Conservation (phyloP, 2,797 vertebrate species). For the Aldrovandia affinis region DNA sequence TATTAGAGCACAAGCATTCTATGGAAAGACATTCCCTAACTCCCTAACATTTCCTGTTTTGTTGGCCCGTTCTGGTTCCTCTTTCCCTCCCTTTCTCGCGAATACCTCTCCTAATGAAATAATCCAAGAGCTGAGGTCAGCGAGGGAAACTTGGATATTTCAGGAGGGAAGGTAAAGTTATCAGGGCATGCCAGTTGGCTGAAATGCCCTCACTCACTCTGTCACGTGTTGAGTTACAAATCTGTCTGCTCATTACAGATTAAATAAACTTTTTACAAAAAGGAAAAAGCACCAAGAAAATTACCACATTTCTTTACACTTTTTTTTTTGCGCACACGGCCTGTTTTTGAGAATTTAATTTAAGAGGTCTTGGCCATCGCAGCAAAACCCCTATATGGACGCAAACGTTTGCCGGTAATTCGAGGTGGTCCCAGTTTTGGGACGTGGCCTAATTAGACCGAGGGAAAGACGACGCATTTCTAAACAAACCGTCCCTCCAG, state of each 20-base stretch:
- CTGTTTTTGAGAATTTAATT: background rate
- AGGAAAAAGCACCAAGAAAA: background rate
- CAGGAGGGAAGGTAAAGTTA: slow-evolving; percentile 23
- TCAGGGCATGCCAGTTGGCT: slow-evolving; percentile 33
- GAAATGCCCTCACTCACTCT: slow-evolving; percentile 4
- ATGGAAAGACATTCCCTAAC: slow-evolving; percentile 37
- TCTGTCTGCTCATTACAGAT: slow-evolving; percentile 1
- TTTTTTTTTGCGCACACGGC: background rate
- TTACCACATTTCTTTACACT: too few relatives aligned
- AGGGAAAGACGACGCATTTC: slow-evolving; percentile 26
- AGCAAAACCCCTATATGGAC: background rate
- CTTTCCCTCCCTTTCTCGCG: slow-evolving; percentile 6
- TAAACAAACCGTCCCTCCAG: slow-evolving; percentile 34
- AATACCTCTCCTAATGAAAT: slow-evolving; percentile 38
- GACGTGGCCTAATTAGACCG: slow-evolving; percentile 6
- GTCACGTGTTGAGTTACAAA: slow-evolving; percentile 32
- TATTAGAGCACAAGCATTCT: background rate
- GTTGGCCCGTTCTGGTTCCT: slow-evolving; percentile 28
- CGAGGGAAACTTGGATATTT: slow-evolving; percentile 41
- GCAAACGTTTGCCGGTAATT: background rate
- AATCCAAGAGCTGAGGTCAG: slow-evolving; percentile 38
- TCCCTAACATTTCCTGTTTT: slow-evolving; percentile 46
- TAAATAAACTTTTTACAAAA: background rate
- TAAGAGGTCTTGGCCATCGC: background rate
- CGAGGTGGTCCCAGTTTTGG: slow-evolving; percentile 19